Conservation (phyloP, 1,140 invertebrate genomes). For the Araneus ventricosus region DNA sequence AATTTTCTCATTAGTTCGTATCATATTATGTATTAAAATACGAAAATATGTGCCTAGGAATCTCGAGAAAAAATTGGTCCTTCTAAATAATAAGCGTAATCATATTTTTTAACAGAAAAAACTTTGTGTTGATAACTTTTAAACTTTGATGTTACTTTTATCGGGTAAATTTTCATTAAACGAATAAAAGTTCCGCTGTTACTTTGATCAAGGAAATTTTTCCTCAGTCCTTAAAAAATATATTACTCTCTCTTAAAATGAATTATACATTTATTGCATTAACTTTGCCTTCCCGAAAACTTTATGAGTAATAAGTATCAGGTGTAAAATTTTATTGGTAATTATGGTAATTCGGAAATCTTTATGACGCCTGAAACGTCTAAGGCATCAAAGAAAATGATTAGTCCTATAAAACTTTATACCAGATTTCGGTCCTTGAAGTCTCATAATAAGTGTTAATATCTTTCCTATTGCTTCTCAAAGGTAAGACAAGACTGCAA, state of each 20-base stretch:
- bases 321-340: background rate
- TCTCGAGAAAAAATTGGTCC: no score
- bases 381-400: background rate
- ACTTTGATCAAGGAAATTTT: background rate
- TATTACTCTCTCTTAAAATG: background rate
- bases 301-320: slow-evolving; percentile 29
- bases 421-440: background rate
- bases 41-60: no score
- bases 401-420: slow-evolving; percentile 7
- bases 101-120: no score
- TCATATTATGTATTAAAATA: no score
- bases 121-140: no score
- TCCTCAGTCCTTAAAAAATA: background rate
- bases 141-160: no score
- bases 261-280: background rate
- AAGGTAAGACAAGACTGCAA: background rate
- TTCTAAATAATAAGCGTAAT: no score
- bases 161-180: no score
- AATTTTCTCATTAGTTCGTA: no score
- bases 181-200: background rate
- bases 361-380: background rate
- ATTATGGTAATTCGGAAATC: slow-evolving; percentile 19
- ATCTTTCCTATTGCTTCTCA: background rate
- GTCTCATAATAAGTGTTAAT: background rate
- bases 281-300: background rate